Evolutionary conservation across 1,140 invertebrate species (phyloP).

Genomic region (Mamestra configurata): DNA sequence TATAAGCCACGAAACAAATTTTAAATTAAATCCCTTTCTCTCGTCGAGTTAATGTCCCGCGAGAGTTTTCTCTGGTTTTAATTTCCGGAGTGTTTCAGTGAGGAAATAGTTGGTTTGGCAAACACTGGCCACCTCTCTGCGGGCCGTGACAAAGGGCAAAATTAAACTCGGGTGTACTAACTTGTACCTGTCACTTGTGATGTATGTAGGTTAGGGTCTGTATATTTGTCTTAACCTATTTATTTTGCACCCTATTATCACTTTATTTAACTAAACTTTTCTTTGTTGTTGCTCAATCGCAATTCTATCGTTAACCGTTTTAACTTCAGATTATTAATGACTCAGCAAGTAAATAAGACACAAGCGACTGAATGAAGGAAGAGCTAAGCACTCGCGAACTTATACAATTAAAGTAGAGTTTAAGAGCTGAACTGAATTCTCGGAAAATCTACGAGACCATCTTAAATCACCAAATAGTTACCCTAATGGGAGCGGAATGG

Average conservation of each 20-base stretch:
- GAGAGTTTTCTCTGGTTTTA: slow-evolving; percentile 80
- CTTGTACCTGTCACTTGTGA: background rate
- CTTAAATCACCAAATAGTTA: too few species aligned
- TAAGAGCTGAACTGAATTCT: too few species aligned
- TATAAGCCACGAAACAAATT: slow-evolving; percentile 72
- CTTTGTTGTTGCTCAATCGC: too few species aligned
- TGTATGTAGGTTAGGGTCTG: background rate
- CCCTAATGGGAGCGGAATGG: too few species aligned
- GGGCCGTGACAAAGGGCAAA: slow-evolving; percentile 11
- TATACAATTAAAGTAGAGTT: too few species aligned
- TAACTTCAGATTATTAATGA: too few species aligned
- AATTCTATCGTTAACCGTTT: too few species aligned
- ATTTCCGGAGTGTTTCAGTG: slow-evolving; percentile 77
- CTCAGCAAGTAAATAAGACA: too few species aligned
- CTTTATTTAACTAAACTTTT: too few species aligned
- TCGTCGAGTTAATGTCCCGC: slow-evolving; percentile 76
- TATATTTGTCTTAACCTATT: background rate
- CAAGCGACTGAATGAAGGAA: too few species aligned
- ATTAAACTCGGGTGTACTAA: slow-evolving; percentile 14
- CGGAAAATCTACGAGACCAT: too few species aligned
- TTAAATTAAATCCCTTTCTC: slow-evolving; percentile 79
- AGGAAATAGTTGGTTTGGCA: slow-evolving; percentile 77
- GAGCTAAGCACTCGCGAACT: too few species aligned
- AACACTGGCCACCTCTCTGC: slow-evolving; percentile 29
- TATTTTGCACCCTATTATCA: background rate